Conservation (phyloP, 1,140 invertebrate species). For the Schlechtendalia chinensis region DNA sequence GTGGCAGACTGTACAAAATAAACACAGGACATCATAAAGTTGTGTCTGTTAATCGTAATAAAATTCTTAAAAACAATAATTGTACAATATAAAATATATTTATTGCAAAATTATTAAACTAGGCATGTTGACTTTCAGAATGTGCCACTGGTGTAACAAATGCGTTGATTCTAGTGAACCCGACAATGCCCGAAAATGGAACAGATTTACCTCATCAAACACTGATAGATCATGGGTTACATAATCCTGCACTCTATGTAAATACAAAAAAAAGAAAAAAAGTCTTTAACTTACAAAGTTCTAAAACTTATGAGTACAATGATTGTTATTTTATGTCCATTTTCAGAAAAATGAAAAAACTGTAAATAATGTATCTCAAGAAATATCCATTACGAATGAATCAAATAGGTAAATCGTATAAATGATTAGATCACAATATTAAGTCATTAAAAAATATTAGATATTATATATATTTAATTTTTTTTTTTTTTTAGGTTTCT, state of each 20-base stretch:
- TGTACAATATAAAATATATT: too few species aligned
- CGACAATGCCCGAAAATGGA: background rate
- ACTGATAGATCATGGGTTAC: background rate
- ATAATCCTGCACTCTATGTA: background rate
- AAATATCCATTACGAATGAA: background rate
- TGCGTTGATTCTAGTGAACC: background rate
- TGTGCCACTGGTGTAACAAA: background rate
- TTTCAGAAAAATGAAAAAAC: background rate
- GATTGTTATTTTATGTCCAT: background rate
- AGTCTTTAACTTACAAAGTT: background rate
- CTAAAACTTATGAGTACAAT: background rate
- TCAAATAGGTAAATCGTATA: slow-evolving; percentile 13
- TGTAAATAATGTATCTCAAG: background rate
- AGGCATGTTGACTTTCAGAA: slow-evolving; percentile 7
- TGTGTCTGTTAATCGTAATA: background rate
- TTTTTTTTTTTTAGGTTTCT: slow-evolving; percentile 6
- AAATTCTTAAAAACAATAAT: too few species aligned
- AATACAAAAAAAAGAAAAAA: background rate
- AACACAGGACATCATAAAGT: background rate
- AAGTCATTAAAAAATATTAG: too few species aligned
- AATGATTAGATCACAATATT: background rate
- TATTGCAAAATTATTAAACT: too few species aligned
- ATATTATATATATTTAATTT: too few species aligned
- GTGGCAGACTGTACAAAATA: too few species aligned
- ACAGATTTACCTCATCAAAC: background rate